These are phyloP conservation scores for Arctia plantaginis DNA, from an alignment of 2,888 invertebrate genomes.

Conservation along the genomic window DNA sequence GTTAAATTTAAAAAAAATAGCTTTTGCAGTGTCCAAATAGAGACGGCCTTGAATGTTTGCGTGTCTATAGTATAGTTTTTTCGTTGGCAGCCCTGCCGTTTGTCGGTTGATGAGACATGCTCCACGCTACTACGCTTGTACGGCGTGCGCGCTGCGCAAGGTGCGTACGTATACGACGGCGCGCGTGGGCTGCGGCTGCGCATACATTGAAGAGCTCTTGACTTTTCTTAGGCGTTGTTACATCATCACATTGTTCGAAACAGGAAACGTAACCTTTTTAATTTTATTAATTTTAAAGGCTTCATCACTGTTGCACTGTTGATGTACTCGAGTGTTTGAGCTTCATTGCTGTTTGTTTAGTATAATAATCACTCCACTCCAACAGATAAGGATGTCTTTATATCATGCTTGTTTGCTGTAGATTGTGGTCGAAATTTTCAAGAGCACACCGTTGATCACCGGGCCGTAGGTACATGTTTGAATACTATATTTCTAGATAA, in stretches of 20 bases:
- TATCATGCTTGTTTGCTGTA: neutral
- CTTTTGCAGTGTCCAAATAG: neutral
- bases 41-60: neutral
- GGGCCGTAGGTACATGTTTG: neutral
- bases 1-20: neutral
- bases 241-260: slow-evolving; percentile 29
- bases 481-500: slow-evolving; percentile 8
- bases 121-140: slow-evolving; percentile 24
- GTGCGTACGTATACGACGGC: slow-evolving; percentile 13
- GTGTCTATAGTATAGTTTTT: neutral
- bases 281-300: slow-evolving; percentile 19
- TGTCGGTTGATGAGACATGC: neutral
- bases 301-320: slow-evolving; percentile 7
- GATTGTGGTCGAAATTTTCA: slow-evolving; percentile 2
- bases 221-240: slow-evolving; percentile 18
- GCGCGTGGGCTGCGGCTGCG: slow-evolving; percentile 21
- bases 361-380: slow-evolving; percentile 5
- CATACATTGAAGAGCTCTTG: slow-evolving; percentile 13
- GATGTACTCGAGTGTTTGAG: slow-evolving; percentile 10
- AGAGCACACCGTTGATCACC: neutral
- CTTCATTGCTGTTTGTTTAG: slow-evolving; percentile 12
- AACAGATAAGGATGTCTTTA: slow-evolving; percentile 12
- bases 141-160: slow-evolving; percentile 3
- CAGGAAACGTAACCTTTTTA: slow-evolving; percentile 33
- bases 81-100: neutral